Conservation (phyloP, 2,888 invertebrate species). For the Andrena fulva region DNA sequence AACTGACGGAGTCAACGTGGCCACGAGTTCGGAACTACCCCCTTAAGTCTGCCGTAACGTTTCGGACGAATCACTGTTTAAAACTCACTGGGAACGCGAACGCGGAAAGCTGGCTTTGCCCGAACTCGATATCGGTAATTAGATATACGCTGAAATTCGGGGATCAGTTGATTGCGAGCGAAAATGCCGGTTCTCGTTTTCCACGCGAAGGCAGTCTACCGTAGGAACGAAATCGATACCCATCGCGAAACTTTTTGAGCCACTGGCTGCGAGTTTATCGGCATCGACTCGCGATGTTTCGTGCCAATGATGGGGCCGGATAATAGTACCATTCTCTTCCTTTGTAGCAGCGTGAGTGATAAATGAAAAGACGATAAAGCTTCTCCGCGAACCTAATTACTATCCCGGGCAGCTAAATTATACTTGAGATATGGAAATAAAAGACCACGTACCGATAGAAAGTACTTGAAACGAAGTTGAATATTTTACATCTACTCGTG, state of each 20-base stretch:
- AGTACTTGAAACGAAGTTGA: too few relatives aligned
- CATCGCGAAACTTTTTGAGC: background rate
- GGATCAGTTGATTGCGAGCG: slow-evolving; percentile 14
- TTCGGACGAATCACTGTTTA: slow-evolving; percentile 30
- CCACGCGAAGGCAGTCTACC: background rate
- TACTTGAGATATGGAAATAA: too few relatives aligned
- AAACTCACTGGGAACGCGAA: slow-evolving; percentile 33
- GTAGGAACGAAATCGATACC: background rate
- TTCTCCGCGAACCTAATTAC: too few relatives aligned
- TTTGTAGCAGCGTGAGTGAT: too few relatives aligned
- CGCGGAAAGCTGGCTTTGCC: slow-evolving; percentile 14
- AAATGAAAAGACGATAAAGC: too few relatives aligned
- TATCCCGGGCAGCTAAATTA: too few relatives aligned
- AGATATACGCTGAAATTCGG: slow-evolving; percentile 20
- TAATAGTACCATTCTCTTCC: too few relatives aligned
- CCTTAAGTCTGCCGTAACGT: slow-evolving; percentile 29
- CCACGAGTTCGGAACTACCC: slow-evolving; percentile 27
- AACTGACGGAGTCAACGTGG: slow-evolving; percentile 51
- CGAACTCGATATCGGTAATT: slow-evolving; percentile 16
- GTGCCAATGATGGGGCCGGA: too few relatives aligned
- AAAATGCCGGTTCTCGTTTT: slow-evolving; percentile 8
- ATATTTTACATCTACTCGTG: too few relatives aligned
- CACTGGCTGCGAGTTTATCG: background rate
- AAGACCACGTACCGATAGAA: too few relatives aligned
- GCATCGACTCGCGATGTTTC: background rate